Evolutionary conservation across 2,797 vertebrate genomes (phyloP).

Genomic region (Phyllotis vaccarum): DNA sequence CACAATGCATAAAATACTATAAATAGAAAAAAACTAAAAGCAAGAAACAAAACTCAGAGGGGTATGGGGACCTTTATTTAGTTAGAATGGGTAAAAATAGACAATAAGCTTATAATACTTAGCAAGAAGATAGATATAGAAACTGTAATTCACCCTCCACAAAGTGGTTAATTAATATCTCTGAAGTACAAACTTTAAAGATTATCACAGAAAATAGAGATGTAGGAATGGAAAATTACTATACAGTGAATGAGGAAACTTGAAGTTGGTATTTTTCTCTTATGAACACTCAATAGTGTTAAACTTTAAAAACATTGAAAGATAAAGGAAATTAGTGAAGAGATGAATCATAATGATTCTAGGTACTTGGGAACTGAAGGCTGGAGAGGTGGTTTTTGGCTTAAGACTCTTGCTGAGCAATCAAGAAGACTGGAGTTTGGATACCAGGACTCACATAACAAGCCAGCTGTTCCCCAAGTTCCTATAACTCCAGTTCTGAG

Average conservation of each 20-base stretch:
- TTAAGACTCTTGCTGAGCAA: not conserved
- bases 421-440: not conserved
- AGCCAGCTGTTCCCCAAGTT: too few species aligned
- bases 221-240: not conserved
- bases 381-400: not conserved
- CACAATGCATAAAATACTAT: not conserved
- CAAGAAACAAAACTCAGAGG: not conserved
- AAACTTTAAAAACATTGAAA: not conserved
- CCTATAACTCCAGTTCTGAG: not conserved
- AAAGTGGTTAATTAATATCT: not conserved
- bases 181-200: not conserved
- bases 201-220: slow-evolving; percentile 41
- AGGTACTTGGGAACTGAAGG: not conserved
- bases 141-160: not conserved
- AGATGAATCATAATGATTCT: not conserved
- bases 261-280: not conserved
- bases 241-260: not conserved
- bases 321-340: not conserved
- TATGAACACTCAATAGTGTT: not conserved
- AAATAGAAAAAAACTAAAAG: not conserved
- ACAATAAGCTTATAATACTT: slow-evolving; percentile 6
- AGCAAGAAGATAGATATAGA: not conserved
- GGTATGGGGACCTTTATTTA: slow-evolving; percentile 23
- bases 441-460: not conserved
- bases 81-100: not conserved